phyloP scores from a whole-genome alignment of 1,140 invertebrate species.

The Hermatobates lingyangjiaoensis region DNA sequence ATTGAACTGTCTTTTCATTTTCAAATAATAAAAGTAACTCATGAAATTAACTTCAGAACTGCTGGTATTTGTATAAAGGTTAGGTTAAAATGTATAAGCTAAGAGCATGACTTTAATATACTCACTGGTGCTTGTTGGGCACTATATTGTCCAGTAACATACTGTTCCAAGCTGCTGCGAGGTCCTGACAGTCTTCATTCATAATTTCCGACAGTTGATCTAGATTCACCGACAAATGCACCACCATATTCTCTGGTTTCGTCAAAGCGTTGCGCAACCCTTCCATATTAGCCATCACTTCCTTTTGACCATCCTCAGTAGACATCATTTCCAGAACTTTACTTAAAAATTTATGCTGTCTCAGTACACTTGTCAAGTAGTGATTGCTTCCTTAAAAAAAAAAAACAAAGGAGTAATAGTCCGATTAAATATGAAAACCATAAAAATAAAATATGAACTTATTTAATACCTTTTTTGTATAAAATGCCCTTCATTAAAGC shows the following conservation, averaged over 20 bases:
- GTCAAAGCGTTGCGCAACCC: slow-evolving; percentile 38
- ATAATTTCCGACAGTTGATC: slow-evolving; percentile 28
- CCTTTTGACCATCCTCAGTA: slow-evolving; percentile 26
- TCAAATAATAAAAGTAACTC: no score
- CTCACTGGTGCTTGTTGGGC: slow-evolving; percentile 23
- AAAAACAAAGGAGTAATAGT: not conserved
- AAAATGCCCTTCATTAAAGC: slow-evolving; percentile 40
- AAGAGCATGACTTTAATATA: slow-evolving; percentile 5
- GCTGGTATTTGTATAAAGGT: no score
- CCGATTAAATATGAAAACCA: not conserved
- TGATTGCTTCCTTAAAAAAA: slow-evolving; percentile 45
- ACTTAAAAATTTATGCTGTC: slow-evolving; percentile 58
- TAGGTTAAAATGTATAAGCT: no score
- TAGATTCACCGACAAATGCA: slow-evolving; percentile 55
- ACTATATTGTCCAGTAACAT: slow-evolving; percentile 23
- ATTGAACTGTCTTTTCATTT: no score
- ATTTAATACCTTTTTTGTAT: slow-evolving; percentile 35
- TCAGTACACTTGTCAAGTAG: slow-evolving; percentile 42
- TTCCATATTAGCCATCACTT: slow-evolving; percentile 40
- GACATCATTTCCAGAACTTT: slow-evolving; percentile 38
- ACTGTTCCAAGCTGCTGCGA: slow-evolving; percentile 32
- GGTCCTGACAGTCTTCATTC: slow-evolving; percentile 23
- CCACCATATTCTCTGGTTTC: slow-evolving; percentile 32
- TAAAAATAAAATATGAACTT: not conserved
- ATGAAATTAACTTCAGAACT: no score